These are phyloP conservation scores for Cyclophora punctaria DNA, from an alignment of 2,888 invertebrate species.

Conservation along the genomic window DNA sequence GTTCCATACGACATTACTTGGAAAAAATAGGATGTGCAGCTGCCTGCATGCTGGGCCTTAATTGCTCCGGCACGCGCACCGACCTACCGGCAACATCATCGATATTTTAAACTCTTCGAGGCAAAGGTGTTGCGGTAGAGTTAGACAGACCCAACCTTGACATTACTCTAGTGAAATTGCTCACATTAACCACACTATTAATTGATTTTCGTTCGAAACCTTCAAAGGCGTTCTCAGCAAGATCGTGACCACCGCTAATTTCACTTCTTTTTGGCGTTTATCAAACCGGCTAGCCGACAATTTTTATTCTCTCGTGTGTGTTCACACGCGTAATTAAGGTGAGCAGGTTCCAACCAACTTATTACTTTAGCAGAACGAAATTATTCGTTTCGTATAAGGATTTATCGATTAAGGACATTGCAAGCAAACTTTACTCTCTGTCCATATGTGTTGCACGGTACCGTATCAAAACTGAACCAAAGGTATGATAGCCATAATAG, in stretches of 20 bases:
- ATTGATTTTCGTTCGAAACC: too few relatives aligned
- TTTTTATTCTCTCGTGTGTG: constrained; percentile 16
- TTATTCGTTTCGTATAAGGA: constrained; percentile 6
- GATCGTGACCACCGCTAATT: constrained; percentile 3
- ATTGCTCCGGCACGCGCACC: constrained; percentile 36
- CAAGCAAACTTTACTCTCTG: not conserved
- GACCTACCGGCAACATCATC: constrained; percentile 16
- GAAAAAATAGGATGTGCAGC: constrained; percentile 31
- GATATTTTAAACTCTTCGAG: too few relatives aligned
- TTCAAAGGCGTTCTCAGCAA: too few relatives aligned
- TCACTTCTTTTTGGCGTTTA: constrained; percentile 10
- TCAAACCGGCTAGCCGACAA: constrained; percentile 11
- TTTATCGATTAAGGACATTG: constrained; percentile 6
- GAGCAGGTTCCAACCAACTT: constrained; percentile 18
- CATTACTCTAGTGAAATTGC: too few relatives aligned
- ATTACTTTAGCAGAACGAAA: constrained; percentile 10
- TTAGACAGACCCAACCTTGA: too few relatives aligned
- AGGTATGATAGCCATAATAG: constrained; percentile 20
- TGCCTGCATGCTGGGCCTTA: constrained; percentile 26
- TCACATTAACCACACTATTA: too few relatives aligned
- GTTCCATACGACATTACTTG: constrained; percentile 4
- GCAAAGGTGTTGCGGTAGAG: too few relatives aligned
- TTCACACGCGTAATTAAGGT: constrained; percentile 24
- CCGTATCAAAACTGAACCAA: constrained; percentile 7
- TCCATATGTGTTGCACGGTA: constrained; percentile 2